These are phyloP conservation scores for Oncorhynchus gorbuscha DNA, from an alignment of 2,113 vertebrate genomes.

Conservation along the genomic window DNA sequence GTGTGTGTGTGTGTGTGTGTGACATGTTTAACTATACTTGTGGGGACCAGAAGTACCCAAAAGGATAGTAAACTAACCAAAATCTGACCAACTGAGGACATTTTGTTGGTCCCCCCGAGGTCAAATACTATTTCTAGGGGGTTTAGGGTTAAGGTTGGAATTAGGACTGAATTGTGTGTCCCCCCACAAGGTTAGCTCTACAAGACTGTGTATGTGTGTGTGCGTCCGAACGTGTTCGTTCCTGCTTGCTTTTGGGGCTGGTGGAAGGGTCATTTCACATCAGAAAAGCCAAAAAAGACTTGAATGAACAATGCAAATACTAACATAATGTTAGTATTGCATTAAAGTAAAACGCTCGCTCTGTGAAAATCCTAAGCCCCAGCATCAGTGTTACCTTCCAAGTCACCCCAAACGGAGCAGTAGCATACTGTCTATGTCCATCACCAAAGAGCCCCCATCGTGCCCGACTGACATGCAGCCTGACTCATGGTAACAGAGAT, in stretches of 20 bases:
- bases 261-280: background rate
- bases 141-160: no score
- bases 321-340: conserved; percentile 23
- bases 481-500: conserved; percentile 3
- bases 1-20: background rate
- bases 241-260: no score
- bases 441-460: conserved; percentile 5
- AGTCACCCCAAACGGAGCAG: background rate
- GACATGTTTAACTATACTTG: background rate
- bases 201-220: conserved; percentile 1
- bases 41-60: background rate
- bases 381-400: conserved; percentile 2
- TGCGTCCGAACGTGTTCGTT: background rate
- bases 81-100: no score
- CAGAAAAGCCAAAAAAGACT: background rate
- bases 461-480: conserved; percentile 1
- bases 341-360: conserved; percentile 27
- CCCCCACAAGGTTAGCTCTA: background rate
- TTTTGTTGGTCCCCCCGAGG: no score
- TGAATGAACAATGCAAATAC: conserved; percentile 8
- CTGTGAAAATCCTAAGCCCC: conserved; percentile 26
- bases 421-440: background rate
- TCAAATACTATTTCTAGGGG: no score
- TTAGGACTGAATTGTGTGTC: background rate
- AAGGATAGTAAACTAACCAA: no score